These are phyloP conservation scores for Clusia tigrina DNA, from an alignment of 2,888 invertebrate genomes.

Conservation along the genomic window DNA sequence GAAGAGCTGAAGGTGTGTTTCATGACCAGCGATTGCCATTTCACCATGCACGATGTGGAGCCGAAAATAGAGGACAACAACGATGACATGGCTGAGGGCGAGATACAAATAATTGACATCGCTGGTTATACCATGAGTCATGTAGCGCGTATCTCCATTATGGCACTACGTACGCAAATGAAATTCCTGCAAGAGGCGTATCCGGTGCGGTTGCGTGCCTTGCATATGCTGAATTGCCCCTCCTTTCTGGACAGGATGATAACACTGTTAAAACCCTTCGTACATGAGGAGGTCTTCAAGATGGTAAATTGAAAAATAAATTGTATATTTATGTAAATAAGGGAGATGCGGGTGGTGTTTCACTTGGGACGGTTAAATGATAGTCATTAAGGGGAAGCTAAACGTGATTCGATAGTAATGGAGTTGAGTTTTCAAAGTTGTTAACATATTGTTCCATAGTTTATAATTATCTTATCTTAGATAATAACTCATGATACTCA, in stretches of 20 bases:
- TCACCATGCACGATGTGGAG: slow-evolving; percentile 37
- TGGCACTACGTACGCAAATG: slow-evolving; percentile 71
- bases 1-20: slow-evolving; percentile 52
- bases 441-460: too few relatives aligned
- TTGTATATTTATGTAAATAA: not conserved
- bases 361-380: too few relatives aligned
- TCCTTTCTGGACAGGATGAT: slow-evolving; percentile 70
- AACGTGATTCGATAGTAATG: too few relatives aligned
- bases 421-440: too few relatives aligned
- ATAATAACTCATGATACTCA: too few relatives aligned
- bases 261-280: slow-evolving; percentile 69
- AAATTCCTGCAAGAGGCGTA: slow-evolving; percentile 75
- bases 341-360: not conserved
- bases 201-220: slow-evolving; percentile 72
- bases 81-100: slow-evolving; percentile 70
- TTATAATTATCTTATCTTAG: too few relatives aligned
- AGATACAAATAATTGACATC: slow-evolving; percentile 75
- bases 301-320: too few relatives aligned
- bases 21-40: slow-evolving; percentile 51
- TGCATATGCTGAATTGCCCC: slow-evolving; percentile 73
- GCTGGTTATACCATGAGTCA: slow-evolving; percentile 71
- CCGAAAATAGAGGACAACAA: slow-evolving; percentile 7
- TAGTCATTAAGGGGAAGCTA: too few relatives aligned
- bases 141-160: slow-evolving; percentile 69
- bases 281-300: slow-evolving; percentile 69